Base-by-base conservation (phyloP, 2,888 invertebrate genomes). In the Acleris holmiana region DNA sequence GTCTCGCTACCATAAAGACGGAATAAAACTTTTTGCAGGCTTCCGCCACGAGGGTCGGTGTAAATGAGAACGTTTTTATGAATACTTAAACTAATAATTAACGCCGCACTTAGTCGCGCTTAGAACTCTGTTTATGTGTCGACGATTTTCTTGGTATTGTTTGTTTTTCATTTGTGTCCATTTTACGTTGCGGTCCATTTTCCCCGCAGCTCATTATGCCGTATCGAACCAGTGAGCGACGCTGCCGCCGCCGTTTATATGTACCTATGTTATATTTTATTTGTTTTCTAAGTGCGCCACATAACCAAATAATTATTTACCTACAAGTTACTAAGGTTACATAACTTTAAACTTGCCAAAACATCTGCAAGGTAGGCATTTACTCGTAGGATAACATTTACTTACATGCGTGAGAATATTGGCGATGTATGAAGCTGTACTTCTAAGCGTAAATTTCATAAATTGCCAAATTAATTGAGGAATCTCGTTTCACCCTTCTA, bases 41-140 rank as follows among this genome's bases (percentile, higher is more conserved):
- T 76, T 77, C 76, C 76, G 75, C 75, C 69, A 69, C 65, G 66
- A 60, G 62, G 64, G 63, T 66, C 65, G 61, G 66, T 69, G 71
- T 71, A 72, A 70, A 74, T 68, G 71, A 71, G 69, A 75, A 68
- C 67, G 70, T 72, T 84, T 86, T 86, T 86, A 85, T 86, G 84
- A 83, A 86, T 83, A 86, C 85, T 84, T 83, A 85, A 87, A 84
- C 82, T 86, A 87, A 87, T 86, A 87, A 87, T 87, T 86, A 88
- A 84, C 85, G 79, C 80, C 74, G 76, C 84, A 84, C 82, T 84
- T 82, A 84, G 82, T 82, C 80, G 76, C 82, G 82, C 83, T 84
- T 84, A 84, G 82, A 82, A 83, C 82, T 75, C 74, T 82, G 82
- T 85, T 85, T 83, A 86, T 79, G 82, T 83, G 80, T 78, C 77